Percentiles rank a stretch among this genome's conserved stretches.
These are phyloP conservation scores for Lithophane leautieri DNA, from an alignment of 2,888 invertebrate genomes.

Conservation along the genomic window DNA sequence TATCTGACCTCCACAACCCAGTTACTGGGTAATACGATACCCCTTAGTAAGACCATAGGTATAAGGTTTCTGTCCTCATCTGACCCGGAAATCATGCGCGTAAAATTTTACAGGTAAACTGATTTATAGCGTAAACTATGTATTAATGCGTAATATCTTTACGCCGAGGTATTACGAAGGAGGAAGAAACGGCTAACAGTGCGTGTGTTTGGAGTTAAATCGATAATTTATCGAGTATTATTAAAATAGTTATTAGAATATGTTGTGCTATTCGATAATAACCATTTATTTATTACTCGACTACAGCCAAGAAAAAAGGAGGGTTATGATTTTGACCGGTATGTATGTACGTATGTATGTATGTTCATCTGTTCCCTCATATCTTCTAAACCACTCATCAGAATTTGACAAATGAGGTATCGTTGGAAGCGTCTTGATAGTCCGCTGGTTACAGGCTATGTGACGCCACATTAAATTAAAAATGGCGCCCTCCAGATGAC, in stretches of 20 bases:
- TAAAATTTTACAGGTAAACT: slow-evolving; percentile 7
- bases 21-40: not conserved
- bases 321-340: too few relatives aligned
- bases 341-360: too few relatives aligned
- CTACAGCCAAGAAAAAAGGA: too few relatives aligned
- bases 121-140: slow-evolving; percentile 36
- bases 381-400: too few relatives aligned
- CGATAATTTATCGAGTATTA: slow-evolving; percentile 36
- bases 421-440: too few relatives aligned
- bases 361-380: too few relatives aligned
- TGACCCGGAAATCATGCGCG: not conserved
- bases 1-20: not conserved
- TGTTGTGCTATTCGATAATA: not conserved
- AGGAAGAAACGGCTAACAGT: slow-evolving; percentile 37
- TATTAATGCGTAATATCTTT: slow-evolving; percentile 40
- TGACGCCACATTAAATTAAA: too few relatives aligned
- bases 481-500: too few relatives aligned
- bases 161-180: slow-evolving; percentile 35
- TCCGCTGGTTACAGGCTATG: too few relatives aligned
- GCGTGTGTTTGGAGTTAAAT: slow-evolving; percentile 23
- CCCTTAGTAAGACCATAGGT: not conserved
- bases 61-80: not conserved
- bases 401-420: too few relatives aligned
- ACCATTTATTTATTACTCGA: not conserved
- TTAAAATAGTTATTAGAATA: not conserved